phyloP scores from a whole-genome alignment of 2,888 invertebrate genomes.

The Volucella bombylans region DNA sequence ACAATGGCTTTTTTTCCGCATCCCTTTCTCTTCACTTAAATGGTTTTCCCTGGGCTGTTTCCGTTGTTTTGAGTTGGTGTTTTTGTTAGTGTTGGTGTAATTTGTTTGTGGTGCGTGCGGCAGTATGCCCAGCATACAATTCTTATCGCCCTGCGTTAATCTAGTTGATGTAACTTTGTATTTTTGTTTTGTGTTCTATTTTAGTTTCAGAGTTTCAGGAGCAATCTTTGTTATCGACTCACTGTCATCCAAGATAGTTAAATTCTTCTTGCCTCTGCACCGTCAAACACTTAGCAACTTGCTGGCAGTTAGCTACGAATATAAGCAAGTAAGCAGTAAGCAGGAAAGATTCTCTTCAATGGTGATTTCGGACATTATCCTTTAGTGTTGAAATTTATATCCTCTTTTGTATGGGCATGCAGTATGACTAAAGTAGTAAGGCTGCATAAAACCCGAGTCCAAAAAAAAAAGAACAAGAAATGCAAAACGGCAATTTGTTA shows the following conservation, averaged over 20 bases:
- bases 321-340: no score
- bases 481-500: constrained; percentile 58
- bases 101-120: constrained; percentile 60
- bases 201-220: constrained; percentile 3
- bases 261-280: constrained; percentile 16
- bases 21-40: constrained; percentile 12
- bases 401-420: constrained; percentile 12
- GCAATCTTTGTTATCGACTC: constrained; percentile 62
- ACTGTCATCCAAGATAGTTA: constrained; percentile 61
- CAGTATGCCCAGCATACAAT: constrained; percentile 22
- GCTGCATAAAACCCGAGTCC: constrained; percentile 22
- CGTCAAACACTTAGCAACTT: constrained; percentile 19
- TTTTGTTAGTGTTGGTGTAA: constrained; percentile 37
- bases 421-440: constrained; percentile 1
- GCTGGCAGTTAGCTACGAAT: background rate
- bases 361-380: constrained; percentile 62
- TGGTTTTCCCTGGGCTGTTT: constrained; percentile 48
- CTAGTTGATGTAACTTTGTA: constrained; percentile 59
- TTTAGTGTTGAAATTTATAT: constrained; percentile 67
- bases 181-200: constrained; percentile 28
- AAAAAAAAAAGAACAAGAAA: constrained; percentile 19
- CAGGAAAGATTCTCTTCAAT: constrained; percentile 31
- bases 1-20: constrained; percentile 52
- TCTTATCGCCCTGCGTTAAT: constrained; percentile 65
- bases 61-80: constrained; percentile 1